Evolutionary conservation across 2,888 invertebrate genomes (phyloP).

Genomic region (Orthonevra nobilis): DNA sequence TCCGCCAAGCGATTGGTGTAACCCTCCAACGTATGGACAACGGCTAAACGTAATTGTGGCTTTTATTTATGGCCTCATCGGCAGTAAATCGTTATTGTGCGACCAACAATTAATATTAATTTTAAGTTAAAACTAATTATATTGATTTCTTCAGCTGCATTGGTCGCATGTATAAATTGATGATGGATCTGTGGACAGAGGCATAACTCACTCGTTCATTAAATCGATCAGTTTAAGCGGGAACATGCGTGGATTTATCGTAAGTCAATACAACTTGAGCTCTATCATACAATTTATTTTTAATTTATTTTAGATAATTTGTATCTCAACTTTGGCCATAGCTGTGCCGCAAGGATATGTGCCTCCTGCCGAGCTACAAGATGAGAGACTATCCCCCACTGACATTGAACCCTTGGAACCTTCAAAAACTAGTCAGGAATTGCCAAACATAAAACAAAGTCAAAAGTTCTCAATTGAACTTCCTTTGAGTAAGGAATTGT

Average conservation of each 20-base stretch:
- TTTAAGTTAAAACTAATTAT: constrained; percentile 17
- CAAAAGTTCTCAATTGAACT: background rate
- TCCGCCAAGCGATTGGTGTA: constrained; percentile 11
- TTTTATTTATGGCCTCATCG: too few species aligned
- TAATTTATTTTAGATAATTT: constrained; percentile 62
- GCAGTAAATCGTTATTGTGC: constrained; percentile 2
- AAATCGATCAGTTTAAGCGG: constrained; percentile 52
- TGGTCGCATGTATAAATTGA: constrained; percentile 31
- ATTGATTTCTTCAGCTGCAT: constrained; percentile 3
- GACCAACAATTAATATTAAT: constrained; percentile 40
- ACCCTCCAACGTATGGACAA: constrained; percentile 14
- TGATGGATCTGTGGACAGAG: constrained; percentile 23
- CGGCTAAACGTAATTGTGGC: background rate
- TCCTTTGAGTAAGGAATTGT: background rate
- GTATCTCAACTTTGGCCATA: constrained; percentile 52
- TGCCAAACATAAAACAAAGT: background rate
- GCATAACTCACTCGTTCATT: constrained; percentile 72
- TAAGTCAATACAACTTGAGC: constrained; percentile 56
- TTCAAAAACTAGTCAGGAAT: background rate
- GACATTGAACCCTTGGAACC: background rate
- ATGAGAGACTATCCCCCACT: background rate
- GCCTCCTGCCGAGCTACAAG: constrained; percentile 5
- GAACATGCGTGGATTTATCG: constrained; percentile 73
- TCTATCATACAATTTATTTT: too few species aligned
- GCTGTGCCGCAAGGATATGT: constrained; percentile 71